phyloP scores from a whole-genome alignment of 1,140 invertebrate species.

The Hestina assimilis region DNA sequence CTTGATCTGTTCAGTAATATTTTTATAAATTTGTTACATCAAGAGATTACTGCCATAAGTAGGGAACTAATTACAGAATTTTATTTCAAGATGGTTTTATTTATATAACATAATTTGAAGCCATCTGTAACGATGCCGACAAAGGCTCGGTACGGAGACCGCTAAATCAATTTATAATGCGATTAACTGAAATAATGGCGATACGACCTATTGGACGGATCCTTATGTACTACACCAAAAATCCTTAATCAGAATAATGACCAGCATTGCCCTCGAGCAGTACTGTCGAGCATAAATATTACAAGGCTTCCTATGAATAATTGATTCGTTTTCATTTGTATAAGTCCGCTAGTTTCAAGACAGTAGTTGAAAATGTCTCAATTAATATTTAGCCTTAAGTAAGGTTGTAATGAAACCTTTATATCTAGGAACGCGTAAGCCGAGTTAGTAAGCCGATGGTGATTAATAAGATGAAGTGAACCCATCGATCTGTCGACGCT shows the following conservation, averaged over 20 bases:
- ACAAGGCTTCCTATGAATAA: conserved; percentile 31
- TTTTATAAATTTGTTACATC: conserved; percentile 21
- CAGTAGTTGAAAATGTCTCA: conserved; percentile 71
- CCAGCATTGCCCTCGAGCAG: conserved; percentile 31
- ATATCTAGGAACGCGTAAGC: conserved; percentile 69
- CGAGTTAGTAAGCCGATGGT: conserved; percentile 56
- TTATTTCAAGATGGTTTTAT: conserved; percentile 24
- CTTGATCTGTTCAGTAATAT: not conserved
- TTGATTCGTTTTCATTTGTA: conserved; percentile 57
- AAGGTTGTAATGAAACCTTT: conserved; percentile 64
- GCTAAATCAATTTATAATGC: conserved; percentile 69
- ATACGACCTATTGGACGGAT: conserved; percentile 56
- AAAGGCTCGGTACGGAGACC: conserved; percentile 50
- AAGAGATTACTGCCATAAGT: conserved; percentile 16
- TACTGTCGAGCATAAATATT: conserved; percentile 23
- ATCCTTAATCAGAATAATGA: conserved; percentile 46
- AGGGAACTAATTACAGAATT: conserved; percentile 22
- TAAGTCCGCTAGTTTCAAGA: conserved; percentile 40
- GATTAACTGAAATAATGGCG: conserved; percentile 70
- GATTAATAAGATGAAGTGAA: conserved; percentile 68
- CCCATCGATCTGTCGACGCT: conserved; percentile 46
- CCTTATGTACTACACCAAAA: conserved; percentile 55
- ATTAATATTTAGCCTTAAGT: conserved; percentile 75
- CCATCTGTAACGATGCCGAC: conserved; percentile 56
- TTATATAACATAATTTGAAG: conserved; percentile 41